Evolutionary conservation across 2,888 invertebrate species (phyloP).

Genomic region (Agrilus mali): DNA sequence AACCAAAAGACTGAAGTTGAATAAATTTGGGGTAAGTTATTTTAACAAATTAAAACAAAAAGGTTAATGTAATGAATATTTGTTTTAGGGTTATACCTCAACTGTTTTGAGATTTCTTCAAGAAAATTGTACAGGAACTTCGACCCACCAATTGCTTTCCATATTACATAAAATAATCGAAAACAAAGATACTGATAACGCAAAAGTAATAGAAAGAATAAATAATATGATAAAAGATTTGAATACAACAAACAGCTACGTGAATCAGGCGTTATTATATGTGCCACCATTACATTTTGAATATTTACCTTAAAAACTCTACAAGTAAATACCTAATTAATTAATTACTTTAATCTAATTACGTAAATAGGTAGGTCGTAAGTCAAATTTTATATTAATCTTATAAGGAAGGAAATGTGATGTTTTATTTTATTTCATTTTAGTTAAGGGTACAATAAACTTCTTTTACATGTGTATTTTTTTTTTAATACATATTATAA

Average conservation of each 20-base stretch:
- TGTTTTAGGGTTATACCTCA: conserved; percentile 45
- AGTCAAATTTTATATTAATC: too few relatives aligned
- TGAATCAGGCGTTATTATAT: conserved; percentile 44
- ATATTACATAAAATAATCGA: conserved; percentile 46
- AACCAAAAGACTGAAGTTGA: conserved; percentile 47
- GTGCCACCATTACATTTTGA: conserved; percentile 41
- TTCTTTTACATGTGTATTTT: too few relatives aligned
- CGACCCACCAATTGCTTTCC: conserved; percentile 43
- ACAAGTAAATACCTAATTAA: too few relatives aligned
- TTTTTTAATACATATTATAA: too few relatives aligned
- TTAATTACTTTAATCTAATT: too few relatives aligned
- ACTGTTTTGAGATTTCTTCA: conserved; percentile 41
- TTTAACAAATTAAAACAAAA: neutral
- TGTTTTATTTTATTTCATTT: too few relatives aligned
- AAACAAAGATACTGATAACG: conserved; percentile 43
- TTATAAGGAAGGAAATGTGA: too few relatives aligned
- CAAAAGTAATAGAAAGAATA: conserved; percentile 45
- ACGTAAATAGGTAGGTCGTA: too few relatives aligned
- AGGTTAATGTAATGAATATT: neutral
- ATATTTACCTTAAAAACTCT: neutral
- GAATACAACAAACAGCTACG: conserved; percentile 41
- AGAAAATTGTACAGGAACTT: conserved; percentile 43
- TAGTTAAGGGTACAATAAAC: too few relatives aligned
- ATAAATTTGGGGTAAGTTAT: conserved; percentile 44
- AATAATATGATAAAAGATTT: conserved; percentile 42